phyloP scores from a whole-genome alignment of 2,888 invertebrate genomes.

The Calameuta filiformis region DNA sequence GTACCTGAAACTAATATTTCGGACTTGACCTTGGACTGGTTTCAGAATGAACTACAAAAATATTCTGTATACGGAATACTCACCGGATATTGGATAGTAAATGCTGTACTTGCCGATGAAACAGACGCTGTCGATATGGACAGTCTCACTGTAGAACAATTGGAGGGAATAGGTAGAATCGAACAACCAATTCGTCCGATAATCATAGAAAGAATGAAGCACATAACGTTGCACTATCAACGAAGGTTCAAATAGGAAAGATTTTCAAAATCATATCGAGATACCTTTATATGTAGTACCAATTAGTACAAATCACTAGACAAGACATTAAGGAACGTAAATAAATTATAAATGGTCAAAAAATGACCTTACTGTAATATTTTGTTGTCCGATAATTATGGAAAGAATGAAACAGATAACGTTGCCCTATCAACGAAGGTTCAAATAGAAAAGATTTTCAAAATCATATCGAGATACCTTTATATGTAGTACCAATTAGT shows the following conservation, averaged over 20 bases:
- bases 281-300: background rate
- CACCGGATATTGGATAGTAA: slow-evolving; percentile 41
- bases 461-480: background rate
- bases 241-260: slow-evolving; percentile 2
- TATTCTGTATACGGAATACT: slow-evolving; percentile 44
- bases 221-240: slow-evolving; percentile 31
- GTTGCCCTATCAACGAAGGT: slow-evolving; percentile 27
- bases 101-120: slow-evolving; percentile 36
- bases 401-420: slow-evolving; percentile 32
- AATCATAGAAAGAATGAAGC: slow-evolving; percentile 31
- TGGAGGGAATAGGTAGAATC: slow-evolving; percentile 7
- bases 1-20: slow-evolving; percentile 23
- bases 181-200: slow-evolving; percentile 14
- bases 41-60: slow-evolving; percentile 36
- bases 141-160: slow-evolving; percentile 19
- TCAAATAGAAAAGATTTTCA: background rate
- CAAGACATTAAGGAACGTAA: too few species aligned
- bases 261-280: background rate
- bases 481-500: background rate
- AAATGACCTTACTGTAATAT: too few species aligned
- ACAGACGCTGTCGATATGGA: slow-evolving; percentile 27
- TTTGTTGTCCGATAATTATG: slow-evolving; percentile 20
- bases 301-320: background rate
- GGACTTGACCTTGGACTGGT: slow-evolving; percentile 39
- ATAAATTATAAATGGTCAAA: too few species aligned